phyloP scores from a whole-genome alignment of 2,888 invertebrate genomes.

The Sesia apiformis region DNA sequence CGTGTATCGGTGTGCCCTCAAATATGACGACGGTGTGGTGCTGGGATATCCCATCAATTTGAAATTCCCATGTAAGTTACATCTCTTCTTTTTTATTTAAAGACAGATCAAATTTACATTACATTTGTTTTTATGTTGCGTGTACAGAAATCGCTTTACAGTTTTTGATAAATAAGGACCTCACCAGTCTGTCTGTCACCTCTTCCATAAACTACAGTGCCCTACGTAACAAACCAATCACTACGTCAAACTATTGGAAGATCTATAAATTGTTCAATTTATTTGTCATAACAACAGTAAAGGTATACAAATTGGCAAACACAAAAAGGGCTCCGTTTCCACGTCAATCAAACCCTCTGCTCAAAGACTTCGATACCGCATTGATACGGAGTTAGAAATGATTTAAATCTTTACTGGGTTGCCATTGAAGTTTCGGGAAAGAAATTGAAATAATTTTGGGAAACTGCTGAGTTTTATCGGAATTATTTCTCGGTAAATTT shows the following conservation, averaged over 20 bases:
- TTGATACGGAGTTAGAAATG: background rate
- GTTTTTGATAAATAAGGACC: too few relatives aligned
- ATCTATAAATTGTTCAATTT: too few relatives aligned
- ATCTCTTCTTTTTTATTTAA: background rate
- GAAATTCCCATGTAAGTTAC: slow-evolving; percentile 53
- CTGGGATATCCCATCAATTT: slow-evolving; percentile 50
- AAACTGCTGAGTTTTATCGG: background rate
- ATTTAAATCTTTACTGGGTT: background rate
- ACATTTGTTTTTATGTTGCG: too few relatives aligned
- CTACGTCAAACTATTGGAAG: too few relatives aligned
- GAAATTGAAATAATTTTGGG: background rate
- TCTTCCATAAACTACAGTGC: too few relatives aligned
- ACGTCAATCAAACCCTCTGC: background rate
- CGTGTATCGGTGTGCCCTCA: slow-evolving; percentile 46
- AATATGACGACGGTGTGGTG: slow-evolving; percentile 36
- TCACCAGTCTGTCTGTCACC: too few relatives aligned
- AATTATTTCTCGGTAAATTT: background rate
- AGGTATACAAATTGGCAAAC: background rate
- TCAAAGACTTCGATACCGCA: background rate
- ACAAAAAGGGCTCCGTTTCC: background rate
- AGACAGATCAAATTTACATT: too few relatives aligned
- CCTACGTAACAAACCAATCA: too few relatives aligned
- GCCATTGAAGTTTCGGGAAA: background rate
- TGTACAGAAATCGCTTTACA: too few relatives aligned
- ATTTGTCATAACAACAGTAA: background rate